phyloP scores from a whole-genome alignment of 2,888 invertebrate genomes.

The Conomelus anceps region DNA sequence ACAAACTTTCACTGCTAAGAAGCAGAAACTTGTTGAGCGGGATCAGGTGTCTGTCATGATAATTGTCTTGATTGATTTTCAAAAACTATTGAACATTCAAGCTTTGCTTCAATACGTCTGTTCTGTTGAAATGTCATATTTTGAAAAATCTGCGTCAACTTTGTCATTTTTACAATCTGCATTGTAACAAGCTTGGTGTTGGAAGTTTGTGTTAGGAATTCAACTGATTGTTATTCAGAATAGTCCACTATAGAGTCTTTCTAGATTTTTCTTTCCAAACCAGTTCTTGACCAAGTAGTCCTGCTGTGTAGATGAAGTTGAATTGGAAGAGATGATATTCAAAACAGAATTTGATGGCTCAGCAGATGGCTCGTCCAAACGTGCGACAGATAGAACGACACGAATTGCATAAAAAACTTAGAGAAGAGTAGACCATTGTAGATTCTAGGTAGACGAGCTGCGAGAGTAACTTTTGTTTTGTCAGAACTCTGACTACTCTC shows the following conservation, averaged over 20 bases:
- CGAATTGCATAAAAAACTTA: too few species aligned
- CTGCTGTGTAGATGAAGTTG: not conserved
- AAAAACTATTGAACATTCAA: not conserved
- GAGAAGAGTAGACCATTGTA: too few species aligned
- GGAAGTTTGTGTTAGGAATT: not conserved
- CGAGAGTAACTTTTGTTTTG: too few species aligned
- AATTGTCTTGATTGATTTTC: not conserved
- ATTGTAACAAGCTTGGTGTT: not conserved
- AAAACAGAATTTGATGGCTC: not conserved
- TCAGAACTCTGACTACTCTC: too few species aligned
- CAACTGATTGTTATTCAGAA: too few species aligned
- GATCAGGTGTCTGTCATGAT: not conserved
- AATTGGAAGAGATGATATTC: not conserved
- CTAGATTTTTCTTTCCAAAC: not conserved
- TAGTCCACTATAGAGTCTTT: too few species aligned
- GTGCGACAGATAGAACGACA: too few species aligned
- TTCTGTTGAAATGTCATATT: not conserved
- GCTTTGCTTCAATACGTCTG: not conserved
- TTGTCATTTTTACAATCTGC: not conserved
- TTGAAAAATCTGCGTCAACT: not conserved
- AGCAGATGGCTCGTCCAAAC: too few species aligned
- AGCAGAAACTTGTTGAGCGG: not conserved
- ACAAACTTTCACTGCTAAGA: not conserved
- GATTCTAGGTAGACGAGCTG: too few species aligned
- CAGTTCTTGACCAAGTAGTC: not conserved